Base-by-base conservation (phyloP, 1,140 invertebrate species). In the Lucilia sericata region DNA sequence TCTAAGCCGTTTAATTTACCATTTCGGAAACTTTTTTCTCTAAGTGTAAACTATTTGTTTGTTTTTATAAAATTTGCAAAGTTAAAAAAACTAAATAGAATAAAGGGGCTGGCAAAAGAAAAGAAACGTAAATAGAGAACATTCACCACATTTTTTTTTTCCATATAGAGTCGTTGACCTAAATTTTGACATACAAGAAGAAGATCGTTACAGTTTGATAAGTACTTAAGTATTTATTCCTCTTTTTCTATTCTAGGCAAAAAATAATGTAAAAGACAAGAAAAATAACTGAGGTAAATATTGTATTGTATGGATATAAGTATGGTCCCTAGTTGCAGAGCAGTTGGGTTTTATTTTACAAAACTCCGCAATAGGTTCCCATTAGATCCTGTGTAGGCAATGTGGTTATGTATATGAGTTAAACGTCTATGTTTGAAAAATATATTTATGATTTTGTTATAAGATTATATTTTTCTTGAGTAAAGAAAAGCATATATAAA, bases 141-240 rank as follows among this genome's bases (percentile, higher is more conserved):
- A 55, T 12, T 55, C 17, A 55, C 51, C 51, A n/a, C 17, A 60
- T 2, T 70, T 70, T 2, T 70, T 70, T 70, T 70, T 30, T 30
- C 65, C 19, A 10, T 70, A 70, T 70, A 70, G 7, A 70, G 65
- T 70, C 65, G 65, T 70, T 70, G 65, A 70, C 65, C 65, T 70
- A 70, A 70, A 70, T 70, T 70, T 70, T 70, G 65, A 70, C 65
- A 70, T 21, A 60, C 13, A 60, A 70, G 65, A 70, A 70, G 65
- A 70, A 70, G 65, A 70, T 70, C 65, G 65, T 70, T 70, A 70
- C 65, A 70, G 65, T 70, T 70, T 70, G 65, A 70, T 70, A 70
- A 70, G n/a, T 70, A 70, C 65, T 70, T 21, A 19, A 70, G 65
- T 21, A 70, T 70, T 70, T 70, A 21, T 21, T 70, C 10, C 42